Percentiles rank a stretch among this genome's conserved stretches.
These are phyloP conservation scores for Meleagris gallopavo DNA, from an alignment of 2,113 vertebrate species.

Conservation along the genomic window DNA sequence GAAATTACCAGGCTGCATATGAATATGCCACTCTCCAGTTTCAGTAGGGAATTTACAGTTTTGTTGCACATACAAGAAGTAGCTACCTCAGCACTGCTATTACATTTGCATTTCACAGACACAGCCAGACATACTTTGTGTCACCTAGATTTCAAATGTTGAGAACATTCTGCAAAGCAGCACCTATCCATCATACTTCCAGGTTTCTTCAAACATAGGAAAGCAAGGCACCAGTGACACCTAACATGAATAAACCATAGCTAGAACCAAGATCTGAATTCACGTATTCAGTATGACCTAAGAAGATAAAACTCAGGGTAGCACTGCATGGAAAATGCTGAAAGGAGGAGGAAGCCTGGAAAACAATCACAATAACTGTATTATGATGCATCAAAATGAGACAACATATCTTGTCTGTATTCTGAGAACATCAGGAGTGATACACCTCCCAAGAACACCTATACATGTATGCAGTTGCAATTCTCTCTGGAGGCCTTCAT, in stretches of 20 bases:
- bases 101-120: background rate
- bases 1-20: constrained; percentile 33
- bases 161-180: background rate
- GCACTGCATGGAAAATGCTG: background rate
- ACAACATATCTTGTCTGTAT: background rate
- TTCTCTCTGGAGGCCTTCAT: background rate
- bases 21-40: background rate
- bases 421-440: background rate
- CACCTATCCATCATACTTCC: background rate
- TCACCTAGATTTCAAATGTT: background rate
- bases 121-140: background rate
- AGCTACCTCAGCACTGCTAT: background rate
- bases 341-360: background rate
- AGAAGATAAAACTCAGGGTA: background rate
- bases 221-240: background rate
- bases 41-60: background rate
- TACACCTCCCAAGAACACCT: background rate
- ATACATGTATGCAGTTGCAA: background rate
- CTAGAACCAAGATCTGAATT: background rate
- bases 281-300: background rate
- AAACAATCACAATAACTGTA: background rate
- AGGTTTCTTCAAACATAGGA: background rate
- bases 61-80: background rate
- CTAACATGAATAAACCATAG: background rate
- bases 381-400: background rate